phyloP scores from a whole-genome alignment of 2,113 vertebrate species.

The Paradisaea rubra region DNA sequence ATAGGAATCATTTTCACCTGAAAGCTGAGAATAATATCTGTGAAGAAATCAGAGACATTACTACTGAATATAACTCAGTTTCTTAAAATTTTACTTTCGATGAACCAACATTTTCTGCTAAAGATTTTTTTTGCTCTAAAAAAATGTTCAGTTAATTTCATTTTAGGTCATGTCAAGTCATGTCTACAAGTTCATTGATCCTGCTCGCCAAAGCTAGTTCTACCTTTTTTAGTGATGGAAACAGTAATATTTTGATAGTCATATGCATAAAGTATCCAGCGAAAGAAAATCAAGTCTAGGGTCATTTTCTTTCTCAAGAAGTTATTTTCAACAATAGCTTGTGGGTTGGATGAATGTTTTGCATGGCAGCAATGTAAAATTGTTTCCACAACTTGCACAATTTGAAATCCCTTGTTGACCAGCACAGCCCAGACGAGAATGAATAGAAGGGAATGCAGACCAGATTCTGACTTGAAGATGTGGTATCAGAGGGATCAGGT shows the following conservation, averaged over 20 bases:
- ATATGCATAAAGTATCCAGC: not conserved
- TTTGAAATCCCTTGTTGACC: not conserved
- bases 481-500: not conserved
- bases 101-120: not conserved
- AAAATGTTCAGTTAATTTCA: not conserved
- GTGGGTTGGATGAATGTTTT: not conserved
- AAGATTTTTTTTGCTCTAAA: not conserved
- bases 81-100: not conserved
- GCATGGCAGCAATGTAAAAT: not conserved
- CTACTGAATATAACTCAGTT: not conserved
- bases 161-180: not conserved
- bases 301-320: not conserved
- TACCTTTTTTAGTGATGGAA: not conserved
- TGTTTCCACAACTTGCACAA: not conserved
- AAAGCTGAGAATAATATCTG: not conserved
- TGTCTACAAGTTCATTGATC: not conserved
- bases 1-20: not conserved
- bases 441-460: not conserved
- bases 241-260: not conserved
- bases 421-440: not conserved
- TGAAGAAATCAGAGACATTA: not conserved
- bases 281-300: not conserved
- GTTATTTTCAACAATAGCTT: not conserved
- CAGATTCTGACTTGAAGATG: not conserved
- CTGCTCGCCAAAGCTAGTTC: not conserved